phyloP scores from a whole-genome alignment of 2,797 vertebrate genomes.

The Merluccius polli region DNA sequence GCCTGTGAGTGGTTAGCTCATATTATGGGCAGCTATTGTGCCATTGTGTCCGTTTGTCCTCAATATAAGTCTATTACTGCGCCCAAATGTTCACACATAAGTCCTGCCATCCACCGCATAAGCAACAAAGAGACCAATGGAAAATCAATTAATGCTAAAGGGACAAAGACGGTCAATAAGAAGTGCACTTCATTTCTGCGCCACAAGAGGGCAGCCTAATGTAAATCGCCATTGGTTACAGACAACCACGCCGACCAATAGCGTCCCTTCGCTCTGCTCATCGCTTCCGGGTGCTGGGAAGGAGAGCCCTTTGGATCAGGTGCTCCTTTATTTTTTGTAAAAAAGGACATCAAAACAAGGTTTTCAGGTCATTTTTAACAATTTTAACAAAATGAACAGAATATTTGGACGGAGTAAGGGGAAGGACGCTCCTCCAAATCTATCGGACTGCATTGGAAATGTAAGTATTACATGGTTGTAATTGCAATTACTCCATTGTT shows the following conservation, averaged over 20 bases:
- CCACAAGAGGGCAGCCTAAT: conserved; percentile 25
- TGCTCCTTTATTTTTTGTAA: conserved; percentile 34
- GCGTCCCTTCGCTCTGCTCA: conserved; percentile 8
- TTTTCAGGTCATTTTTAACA: not conserved
- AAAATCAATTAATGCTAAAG: not conserved
- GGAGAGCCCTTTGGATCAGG: conserved; percentile 25
- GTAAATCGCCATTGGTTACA: conserved; percentile 46
- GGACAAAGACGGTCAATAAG: conserved; percentile 45
- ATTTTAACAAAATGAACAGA: conserved; percentile 84
- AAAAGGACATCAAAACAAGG: conserved; percentile 3
- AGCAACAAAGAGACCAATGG: conserved; percentile 48
- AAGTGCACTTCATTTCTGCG: conserved; percentile 8
- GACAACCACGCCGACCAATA: conserved; percentile 46
- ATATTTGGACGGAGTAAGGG: conserved; percentile 92
- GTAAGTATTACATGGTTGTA: conserved; percentile 70
- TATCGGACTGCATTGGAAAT: conserved; percentile 94
- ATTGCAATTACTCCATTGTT: conserved; percentile 29
- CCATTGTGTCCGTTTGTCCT: too few relatives aligned
- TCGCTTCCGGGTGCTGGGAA: conserved; percentile 63
- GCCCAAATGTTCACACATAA: not conserved
- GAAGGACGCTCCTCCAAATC: conserved; percentile 83
- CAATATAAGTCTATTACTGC: too few relatives aligned
- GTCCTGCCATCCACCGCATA: not conserved
- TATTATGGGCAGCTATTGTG: too few relatives aligned
- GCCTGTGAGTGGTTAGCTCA: too few relatives aligned